Conservation (phyloP, 2,113 vertebrate species). For the Myxocyprinus asiaticus region DNA sequence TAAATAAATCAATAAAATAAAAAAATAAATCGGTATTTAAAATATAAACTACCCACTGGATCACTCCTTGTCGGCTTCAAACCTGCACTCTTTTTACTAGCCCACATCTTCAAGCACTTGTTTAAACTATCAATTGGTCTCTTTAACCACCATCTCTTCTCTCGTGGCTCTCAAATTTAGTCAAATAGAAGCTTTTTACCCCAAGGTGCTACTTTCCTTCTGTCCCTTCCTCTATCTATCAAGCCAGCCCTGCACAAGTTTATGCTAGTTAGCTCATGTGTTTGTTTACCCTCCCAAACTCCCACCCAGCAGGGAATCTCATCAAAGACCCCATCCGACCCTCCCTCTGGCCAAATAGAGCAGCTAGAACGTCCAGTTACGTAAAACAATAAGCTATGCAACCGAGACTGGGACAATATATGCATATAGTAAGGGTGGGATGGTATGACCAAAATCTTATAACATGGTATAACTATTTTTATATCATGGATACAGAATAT, state of each 20-base stretch:
- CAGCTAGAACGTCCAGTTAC: not conserved
- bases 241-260: conserved; percentile 20
- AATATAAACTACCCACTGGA: too few species aligned
- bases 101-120: too few species aligned
- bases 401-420: too few species aligned
- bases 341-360: conserved; percentile 38
- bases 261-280: conserved; percentile 44
- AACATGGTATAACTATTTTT: too few species aligned
- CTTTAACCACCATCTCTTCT: not conserved
- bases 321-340: conserved; percentile 58
- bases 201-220: not conserved
- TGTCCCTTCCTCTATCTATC: not conserved
- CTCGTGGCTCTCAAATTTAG: not conserved
- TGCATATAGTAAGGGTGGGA: too few species aligned
- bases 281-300: conserved; percentile 57
- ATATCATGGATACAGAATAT: too few species aligned
- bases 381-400: not conserved
- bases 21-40: too few species aligned
- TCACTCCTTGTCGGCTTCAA: too few species aligned
- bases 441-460: too few species aligned
- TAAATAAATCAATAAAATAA: not conserved
- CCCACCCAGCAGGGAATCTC: conserved; percentile 52
- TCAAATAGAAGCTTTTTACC: not conserved
- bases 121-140: too few species aligned
- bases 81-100: too few species aligned